Base-by-base conservation (phyloP, 2,888 invertebrate species). In the Euclidia mi region DNA sequence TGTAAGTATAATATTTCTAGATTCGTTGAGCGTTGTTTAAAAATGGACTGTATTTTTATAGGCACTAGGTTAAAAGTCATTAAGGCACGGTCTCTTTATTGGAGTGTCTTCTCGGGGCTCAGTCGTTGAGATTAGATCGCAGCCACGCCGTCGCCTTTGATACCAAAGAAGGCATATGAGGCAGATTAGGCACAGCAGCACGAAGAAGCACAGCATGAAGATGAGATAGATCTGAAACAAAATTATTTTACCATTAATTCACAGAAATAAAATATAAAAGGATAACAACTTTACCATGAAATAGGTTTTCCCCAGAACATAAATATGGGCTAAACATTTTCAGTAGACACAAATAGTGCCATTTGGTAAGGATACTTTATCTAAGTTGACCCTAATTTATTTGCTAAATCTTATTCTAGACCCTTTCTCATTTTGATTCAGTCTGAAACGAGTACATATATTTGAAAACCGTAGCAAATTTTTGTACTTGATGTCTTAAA, bases 121-220 rank as follows among this genome's bases (percentile, higher is more conserved):
- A 0, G 76, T 76, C 17, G 76, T 71, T 0, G 84, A 82, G 2
- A 63, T 55, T 0, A 71, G 14, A 4, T 68, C 70, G 35, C 72
- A 12, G 3, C 20, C 28, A 6, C 14, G 40, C 4, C 20, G 20
- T 25, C 46, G 44, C 11, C 74, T 79, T 51, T 82, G 76, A 63
- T 84, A 87, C 77, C 85, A 89, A 0, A 88, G 42, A 0, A 91
- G 51, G 0, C 84, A 60, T 1, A 86, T 2, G 0, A 84, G 65
- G 56, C 90, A 88, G 6, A 84, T 59, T 2, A 91, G 57, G 71
- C 90, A 87, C 14, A 92, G 57, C 1, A 92, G 65, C 3, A 90
- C 60, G 71, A 89, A 87, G 80, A 88, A 90, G 0, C 66, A 70
- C 72, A 91, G 65, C 92, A 92, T 92, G 68, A 92, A 91, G 20